Evolutionary conservation across 1,140 invertebrate species (phyloP).

Genomic region (Calephelis nemesis): DNA sequence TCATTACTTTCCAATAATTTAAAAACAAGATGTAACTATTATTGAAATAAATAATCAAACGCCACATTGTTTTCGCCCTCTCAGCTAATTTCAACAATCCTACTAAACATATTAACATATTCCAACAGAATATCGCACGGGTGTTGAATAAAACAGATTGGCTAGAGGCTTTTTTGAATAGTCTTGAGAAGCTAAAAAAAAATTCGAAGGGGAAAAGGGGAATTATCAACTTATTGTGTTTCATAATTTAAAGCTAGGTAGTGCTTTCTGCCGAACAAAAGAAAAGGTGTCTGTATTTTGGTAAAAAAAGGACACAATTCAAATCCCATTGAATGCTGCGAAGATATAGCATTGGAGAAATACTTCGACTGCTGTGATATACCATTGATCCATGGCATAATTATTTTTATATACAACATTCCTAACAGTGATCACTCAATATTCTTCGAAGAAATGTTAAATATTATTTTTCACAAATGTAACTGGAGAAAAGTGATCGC

Average conservation of each 20-base stretch:
- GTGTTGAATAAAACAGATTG: slow-evolving; percentile 1
- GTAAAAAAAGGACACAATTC: background rate
- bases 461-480: background rate
- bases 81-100: background rate
- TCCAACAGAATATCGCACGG: slow-evolving; percentile 1
- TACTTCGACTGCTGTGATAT: slow-evolving; percentile 1
- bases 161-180: background rate
- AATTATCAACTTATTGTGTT: background rate
- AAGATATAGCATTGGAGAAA: background rate
- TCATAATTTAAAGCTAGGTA: background rate
- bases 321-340: background rate
- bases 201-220: background rate
- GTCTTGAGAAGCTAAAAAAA: background rate
- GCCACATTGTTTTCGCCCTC: background rate
- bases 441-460: background rate
- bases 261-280: background rate
- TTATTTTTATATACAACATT: background rate
- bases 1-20: background rate
- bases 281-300: slow-evolving; percentile 11
- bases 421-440: background rate
- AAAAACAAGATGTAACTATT: too few species aligned
- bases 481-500: background rate
- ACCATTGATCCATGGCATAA: background rate
- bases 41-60: too few species aligned
- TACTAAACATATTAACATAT: background rate